Evolutionary conservation across 2,797 vertebrate species (phyloP).

Genomic region (Lepus townsendii): DNA sequence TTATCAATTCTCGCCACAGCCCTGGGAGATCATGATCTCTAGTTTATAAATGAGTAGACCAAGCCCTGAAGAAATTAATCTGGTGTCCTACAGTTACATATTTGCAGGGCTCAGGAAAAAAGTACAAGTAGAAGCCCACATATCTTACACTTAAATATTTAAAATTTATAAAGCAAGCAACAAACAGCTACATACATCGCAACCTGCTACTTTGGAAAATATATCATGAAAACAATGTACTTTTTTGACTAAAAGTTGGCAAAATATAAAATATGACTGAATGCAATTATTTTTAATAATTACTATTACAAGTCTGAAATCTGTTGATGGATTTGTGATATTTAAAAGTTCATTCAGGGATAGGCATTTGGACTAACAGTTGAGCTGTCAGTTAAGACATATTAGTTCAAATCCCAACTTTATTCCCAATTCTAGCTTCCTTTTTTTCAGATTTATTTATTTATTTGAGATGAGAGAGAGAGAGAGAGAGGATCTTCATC

Average conservation of each 20-base stretch:
- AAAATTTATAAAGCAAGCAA: slow-evolving; percentile 16
- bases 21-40: background rate
- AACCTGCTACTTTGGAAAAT: slow-evolving; percentile 11
- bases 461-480: no score
- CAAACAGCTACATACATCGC: background rate
- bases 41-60: background rate
- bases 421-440: no score
- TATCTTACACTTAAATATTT: background rate
- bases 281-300: slow-evolving; percentile 36
- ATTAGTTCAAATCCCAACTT: no score
- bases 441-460: no score
- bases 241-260: background rate
- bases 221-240: slow-evolving; percentile 26
- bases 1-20: background rate
- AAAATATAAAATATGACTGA: slow-evolving; percentile 35
- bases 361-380: no score
- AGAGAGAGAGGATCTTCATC: no score
- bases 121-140: background rate
- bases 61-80: background rate
- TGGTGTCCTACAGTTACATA: background rate
- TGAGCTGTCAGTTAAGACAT: no score
- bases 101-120: background rate
- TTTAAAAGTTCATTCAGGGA: background rate
- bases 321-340: background rate
- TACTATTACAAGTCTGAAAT: background rate